Conservation (phyloP, 2,113 vertebrate genomes). For the Xenus cinereus region DNA sequence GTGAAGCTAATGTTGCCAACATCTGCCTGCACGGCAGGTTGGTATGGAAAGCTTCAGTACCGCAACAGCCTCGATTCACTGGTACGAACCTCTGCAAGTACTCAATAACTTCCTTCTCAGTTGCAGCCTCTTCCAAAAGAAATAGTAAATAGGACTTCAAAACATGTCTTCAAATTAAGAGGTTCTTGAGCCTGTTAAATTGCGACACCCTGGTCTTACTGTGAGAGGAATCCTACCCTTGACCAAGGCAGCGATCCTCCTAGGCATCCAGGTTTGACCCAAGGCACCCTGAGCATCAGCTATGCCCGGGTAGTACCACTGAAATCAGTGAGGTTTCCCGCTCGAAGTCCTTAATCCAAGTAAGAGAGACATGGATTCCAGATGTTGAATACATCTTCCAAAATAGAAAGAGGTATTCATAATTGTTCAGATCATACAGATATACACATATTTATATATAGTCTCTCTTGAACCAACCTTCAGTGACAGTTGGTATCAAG, state of each 20-base stretch:
- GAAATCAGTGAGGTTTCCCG: not conserved
- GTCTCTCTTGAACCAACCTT: not conserved
- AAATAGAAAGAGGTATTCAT: not conserved
- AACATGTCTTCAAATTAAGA: not conserved
- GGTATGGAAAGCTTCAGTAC: not conserved
- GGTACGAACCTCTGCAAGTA: not conserved
- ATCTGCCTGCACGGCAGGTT: constrained; percentile 4
- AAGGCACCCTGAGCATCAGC: not conserved
- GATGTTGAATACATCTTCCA: not conserved
- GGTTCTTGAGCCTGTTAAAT: not conserved
- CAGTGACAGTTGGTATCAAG: not conserved
- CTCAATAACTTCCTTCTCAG: not conserved
- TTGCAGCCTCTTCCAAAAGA: not conserved
- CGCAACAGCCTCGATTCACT: not conserved
- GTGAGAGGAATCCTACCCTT: not conserved
- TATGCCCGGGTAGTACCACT: not conserved
- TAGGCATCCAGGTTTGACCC: not conserved
- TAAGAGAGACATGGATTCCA: not conserved
- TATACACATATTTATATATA: not conserved
- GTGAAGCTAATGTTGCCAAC: not conserved
- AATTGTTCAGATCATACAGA: not conserved
- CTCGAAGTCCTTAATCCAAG: not conserved
- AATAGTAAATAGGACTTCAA: not conserved
- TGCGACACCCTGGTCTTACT: not conserved
- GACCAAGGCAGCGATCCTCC: not conserved